Conservation (phyloP, 2,113 vertebrate genomes). For the Aspidoscelis tigris region DNA sequence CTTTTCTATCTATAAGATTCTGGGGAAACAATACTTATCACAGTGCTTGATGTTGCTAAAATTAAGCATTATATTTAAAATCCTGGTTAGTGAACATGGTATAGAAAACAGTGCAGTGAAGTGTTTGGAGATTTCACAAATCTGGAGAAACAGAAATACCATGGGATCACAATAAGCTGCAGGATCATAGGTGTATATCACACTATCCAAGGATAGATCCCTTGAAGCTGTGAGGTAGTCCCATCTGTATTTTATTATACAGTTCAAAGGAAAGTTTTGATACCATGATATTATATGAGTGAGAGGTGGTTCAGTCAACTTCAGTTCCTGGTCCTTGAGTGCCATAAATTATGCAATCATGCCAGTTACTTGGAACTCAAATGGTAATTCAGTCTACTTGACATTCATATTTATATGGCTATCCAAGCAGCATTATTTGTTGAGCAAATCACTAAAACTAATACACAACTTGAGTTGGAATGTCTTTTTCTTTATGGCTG, state of each 20-base stretch:
- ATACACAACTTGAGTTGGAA: too few relatives aligned
- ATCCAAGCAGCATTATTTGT: neutral
- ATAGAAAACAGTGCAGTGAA: slow-evolving; percentile 10
- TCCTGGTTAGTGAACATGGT: neutral
- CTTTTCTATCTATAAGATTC: neutral
- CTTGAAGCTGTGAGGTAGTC: too few relatives aligned
- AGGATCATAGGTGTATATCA: too few relatives aligned
- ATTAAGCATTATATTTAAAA: neutral
- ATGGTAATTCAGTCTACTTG: neutral
- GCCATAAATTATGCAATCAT: neutral
- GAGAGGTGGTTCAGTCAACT: neutral
- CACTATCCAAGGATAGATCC: too few relatives aligned
- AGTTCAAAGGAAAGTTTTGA: neutral
- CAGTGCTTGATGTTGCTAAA: neutral
- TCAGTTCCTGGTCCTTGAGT: neutral
- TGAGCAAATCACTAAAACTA: neutral
- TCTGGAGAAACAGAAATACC: too few relatives aligned
- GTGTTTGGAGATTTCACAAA: too few relatives aligned
- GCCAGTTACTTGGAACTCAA: neutral
- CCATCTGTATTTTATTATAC: neutral
- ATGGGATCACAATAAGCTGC: too few relatives aligned
- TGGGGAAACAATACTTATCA: slow-evolving; percentile 4
- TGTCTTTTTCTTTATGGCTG: neutral
- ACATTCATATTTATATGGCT: neutral
- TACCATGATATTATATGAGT: neutral